Evolutionary conservation across 2,797 vertebrate genomes (phyloP), one percentile per base, ranked within the genome.

Genomic region (Dermochelys coriacea): DNA sequence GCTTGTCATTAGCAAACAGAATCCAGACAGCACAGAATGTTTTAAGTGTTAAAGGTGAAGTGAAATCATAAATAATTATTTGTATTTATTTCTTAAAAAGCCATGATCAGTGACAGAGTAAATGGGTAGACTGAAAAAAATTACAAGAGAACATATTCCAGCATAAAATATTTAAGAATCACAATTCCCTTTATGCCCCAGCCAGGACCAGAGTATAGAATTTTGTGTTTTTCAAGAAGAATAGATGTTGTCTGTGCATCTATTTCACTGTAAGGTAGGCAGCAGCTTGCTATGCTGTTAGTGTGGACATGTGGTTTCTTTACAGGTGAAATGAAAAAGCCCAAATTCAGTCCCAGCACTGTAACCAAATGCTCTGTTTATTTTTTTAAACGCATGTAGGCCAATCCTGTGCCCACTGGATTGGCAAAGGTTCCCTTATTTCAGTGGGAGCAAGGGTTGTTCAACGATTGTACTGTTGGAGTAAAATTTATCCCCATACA

Each of bases 101-200:
- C 93, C 88, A 85, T 88, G 87, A 80, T 93, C 96, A 82, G 94
- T 97, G 96, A 85, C 34, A 93, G 49, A 94, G 92, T 91, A 96
- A 97, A 93, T 94, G 71, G 14, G 3, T 23, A 41, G 47, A 21
- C 6, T 64, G 86, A 92, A 96, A 92, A 96, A 41, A 59, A 41
- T 37, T 74, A 1, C 55, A 80, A 64, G 74, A 74, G 3, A 77
- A 41, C 2, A 0, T 0, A 7, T 85, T 92, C 88, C 50, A 84
- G 91, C 89, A 87, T 25, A 78, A 94, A 77, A 2, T 1, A 2
- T 11, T 5, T 87, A 12, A 71, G 12, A 90, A 50, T 14, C 2
- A 23, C 54, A 47, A 34, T 82, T 87, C 2, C 8, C 86, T 80
- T 87, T 45, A 91, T 47, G 57, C 8, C 4, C 55, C 80, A 37